Evolutionary conservation across 2,888 invertebrate species (phyloP), one percentile per base, ranked within the genome.

Genomic region (Schizotus pectinicornis): DNA sequence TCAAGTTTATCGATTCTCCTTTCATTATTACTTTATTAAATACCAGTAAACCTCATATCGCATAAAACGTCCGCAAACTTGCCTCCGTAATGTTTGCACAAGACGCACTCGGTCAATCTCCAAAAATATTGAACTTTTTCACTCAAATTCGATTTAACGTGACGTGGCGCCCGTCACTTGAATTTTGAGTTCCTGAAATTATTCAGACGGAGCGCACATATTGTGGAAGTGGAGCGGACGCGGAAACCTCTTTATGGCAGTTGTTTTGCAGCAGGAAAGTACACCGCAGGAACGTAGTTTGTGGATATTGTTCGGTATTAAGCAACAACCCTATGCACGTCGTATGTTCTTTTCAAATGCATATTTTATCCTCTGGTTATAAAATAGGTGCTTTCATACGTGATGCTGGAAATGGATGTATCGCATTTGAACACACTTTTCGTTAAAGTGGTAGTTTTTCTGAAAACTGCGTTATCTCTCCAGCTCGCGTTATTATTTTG

Each of bases 361-460:
- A 51, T 51, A 51, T 56, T 51, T 39, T 46, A 56, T 39, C 32
- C 36, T 6, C 3, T 39, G 22, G 11, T 43, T 45, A 49, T 7
- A 55, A 38, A 56, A 45, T 56, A 56, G 45, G 43, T 39, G 39
- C 37, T 39, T 39, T 32, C 42, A 55, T 38, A n/a, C n/a, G n/a
- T n/a, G 41, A 45, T 30, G 45, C 6, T n/a, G 13, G 34, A 34
- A 56, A n/a, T 56, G 42, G 30, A 56, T 56, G 54, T 54, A 47
- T 49, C 49, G 37, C 47, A 56, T 56, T 48, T 48, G 43, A 38
- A 13, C 35, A 36, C 13, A 45, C 50, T 56, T 38, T 43, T 39
- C 37, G 33, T 39, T 50, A 43, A 56, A 56, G 50, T 49, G 43
- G 50, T 45, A 50, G 36, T 49, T 48, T 56, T 56, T 56, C 43